These are phyloP conservation scores for Cheilinus undulatus DNA, from an alignment of 2,113 vertebrate genomes.

Conservation along the genomic window DNA sequence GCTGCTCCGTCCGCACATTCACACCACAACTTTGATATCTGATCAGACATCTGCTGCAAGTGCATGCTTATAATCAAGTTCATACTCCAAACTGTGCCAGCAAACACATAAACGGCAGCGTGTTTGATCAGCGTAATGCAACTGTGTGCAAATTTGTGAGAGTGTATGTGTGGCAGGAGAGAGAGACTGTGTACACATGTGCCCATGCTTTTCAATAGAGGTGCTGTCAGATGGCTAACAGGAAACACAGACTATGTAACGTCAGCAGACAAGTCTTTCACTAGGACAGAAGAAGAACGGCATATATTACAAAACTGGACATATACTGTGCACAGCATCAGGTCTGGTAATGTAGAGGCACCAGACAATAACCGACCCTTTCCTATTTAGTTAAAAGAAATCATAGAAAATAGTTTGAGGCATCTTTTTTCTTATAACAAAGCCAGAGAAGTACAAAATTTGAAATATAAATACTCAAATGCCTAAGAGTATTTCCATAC, in stretches of 20 bases:
- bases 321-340: neutral
- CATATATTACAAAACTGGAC: constrained; percentile 19
- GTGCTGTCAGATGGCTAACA: constrained; percentile 81
- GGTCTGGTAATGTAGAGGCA: too few species aligned
- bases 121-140: constrained; percentile 65
- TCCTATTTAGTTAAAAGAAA: too few species aligned
- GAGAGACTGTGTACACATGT: constrained; percentile 74
- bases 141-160: constrained; percentile 42
- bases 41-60: constrained; percentile 37
- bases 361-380: too few species aligned
- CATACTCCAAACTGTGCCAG: constrained; percentile 52
- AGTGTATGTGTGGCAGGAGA: constrained; percentile 33
- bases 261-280: constrained; percentile 68
- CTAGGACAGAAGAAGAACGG: constrained; percentile 24
- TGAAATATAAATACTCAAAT: too few species aligned
- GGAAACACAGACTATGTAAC: constrained; percentile 63
- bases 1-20: constrained; percentile 5
- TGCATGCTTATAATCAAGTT: constrained; percentile 38
- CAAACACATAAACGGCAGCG: constrained; percentile 63
- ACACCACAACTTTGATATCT: constrained; percentile 20
- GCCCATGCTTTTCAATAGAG: constrained; percentile 74
- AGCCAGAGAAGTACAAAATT: too few species aligned
- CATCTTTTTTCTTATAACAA: too few species aligned
- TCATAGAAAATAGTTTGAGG: too few species aligned
- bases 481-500: too few species aligned